These are phyloP conservation scores for Mus minutoides DNA, from an alignment of 2,797 vertebrate genomes.

Conservation along the genomic window DNA sequence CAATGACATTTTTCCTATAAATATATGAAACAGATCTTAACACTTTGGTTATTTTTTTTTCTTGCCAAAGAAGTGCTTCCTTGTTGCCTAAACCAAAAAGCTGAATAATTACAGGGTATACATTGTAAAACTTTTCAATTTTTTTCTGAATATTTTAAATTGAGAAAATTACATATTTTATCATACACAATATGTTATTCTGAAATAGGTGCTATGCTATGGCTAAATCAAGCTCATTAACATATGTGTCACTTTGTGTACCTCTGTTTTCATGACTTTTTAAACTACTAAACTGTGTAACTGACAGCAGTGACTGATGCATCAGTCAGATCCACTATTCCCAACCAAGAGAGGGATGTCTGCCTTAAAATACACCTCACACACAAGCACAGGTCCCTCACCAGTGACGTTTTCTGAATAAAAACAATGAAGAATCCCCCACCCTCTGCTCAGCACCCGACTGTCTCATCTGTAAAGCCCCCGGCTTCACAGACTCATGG, in stretches of 20 bases:
- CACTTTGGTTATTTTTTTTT: conserved; percentile 49
- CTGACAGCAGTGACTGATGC: not conserved
- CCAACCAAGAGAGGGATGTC: not conserved
- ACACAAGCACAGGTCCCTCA: not conserved
- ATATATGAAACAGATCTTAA: conserved; percentile 60
- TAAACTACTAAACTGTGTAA: conserved; percentile 19
- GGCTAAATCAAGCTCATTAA: not conserved
- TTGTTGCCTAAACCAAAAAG: conserved; percentile 38
- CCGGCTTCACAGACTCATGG: not conserved
- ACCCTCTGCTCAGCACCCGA: not conserved
- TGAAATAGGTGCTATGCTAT: not conserved
- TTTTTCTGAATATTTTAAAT: conserved; percentile 21
- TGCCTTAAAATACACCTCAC: conserved; percentile 41
- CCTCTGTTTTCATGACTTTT: not conserved
- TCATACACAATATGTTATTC: not conserved
- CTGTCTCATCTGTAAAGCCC: not conserved
- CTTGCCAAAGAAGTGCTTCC: conserved; percentile 66
- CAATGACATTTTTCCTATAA: conserved; percentile 59
- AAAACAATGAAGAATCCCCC: not conserved
- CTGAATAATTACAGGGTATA: not conserved
- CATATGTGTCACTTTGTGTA: not conserved
- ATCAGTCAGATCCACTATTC: conserved; percentile 1
- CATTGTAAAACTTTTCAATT: conserved; percentile 30
- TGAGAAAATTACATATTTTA: not conserved
- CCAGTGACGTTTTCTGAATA: conserved; percentile 10